phyloP scores from a whole-genome alignment of 2,888 invertebrate genomes.

The Phlogophora meticulosa region DNA sequence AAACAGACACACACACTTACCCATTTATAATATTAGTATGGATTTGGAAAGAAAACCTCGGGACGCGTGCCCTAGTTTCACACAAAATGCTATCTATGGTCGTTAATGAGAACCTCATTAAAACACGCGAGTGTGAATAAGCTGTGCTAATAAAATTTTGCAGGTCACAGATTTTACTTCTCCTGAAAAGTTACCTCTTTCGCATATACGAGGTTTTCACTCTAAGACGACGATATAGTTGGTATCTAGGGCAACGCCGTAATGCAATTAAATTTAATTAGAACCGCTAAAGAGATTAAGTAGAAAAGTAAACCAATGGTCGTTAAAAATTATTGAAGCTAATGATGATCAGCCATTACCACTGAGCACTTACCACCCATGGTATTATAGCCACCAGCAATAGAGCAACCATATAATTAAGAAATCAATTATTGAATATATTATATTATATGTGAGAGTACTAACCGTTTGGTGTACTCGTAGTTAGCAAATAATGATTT shows the following conservation, averaged over 20 bases:
- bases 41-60: too few species aligned
- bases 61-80: too few species aligned
- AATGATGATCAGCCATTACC: not conserved
- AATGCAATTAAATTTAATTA: not conserved
- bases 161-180: too few species aligned
- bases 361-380: not conserved
- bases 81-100: too few species aligned
- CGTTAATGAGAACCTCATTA: too few species aligned
- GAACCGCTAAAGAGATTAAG: not conserved
- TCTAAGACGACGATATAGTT: too few species aligned
- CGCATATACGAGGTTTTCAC: too few species aligned
- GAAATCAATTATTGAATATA: not conserved
- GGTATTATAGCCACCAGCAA: not conserved
- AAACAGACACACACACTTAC: too few species aligned
- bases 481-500: constrained; percentile 10
- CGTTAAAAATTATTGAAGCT: not conserved
- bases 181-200: too few species aligned
- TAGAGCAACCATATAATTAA: not conserved
- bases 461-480: not conserved
- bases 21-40: too few species aligned
- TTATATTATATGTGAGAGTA: not conserved
- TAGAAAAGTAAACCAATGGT: not conserved
- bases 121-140: too few species aligned
- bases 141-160: too few species aligned
- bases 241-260: not conserved